Evolutionary conservation across 2,888 invertebrate species (phyloP).

Genomic region (Pristionchus fissidentatus): DNA sequence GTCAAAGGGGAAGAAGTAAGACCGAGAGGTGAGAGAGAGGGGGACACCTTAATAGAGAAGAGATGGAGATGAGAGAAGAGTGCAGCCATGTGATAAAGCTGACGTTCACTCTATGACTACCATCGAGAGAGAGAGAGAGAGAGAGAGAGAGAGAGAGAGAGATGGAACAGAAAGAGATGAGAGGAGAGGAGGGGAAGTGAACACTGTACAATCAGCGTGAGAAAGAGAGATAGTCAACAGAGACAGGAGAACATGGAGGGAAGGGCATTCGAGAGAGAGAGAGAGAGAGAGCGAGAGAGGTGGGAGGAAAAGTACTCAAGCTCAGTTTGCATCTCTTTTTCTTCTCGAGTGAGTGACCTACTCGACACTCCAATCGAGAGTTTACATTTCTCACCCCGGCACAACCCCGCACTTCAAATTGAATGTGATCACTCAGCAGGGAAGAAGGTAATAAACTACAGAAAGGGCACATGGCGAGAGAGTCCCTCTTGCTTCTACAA

Average conservation of each 20-base stretch:
- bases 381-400: background rate
- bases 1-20: background rate
- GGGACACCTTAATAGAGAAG: no score
- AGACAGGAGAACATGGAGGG: background rate
- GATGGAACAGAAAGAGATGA: background rate
- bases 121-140: no score
- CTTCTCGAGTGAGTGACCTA: background rate
- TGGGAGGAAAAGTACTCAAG: background rate
- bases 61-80: background rate
- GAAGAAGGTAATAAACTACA: no score
- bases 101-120: no score
- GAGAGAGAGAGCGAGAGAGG: background rate
- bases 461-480: no score
- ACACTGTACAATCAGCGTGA: background rate
- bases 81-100: no score
- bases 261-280: background rate
- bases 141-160: no score
- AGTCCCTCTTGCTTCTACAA: no score
- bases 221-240: constrained; percentile 1
- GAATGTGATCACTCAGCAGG: no score
- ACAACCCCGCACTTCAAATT: background rate
- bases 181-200: background rate
- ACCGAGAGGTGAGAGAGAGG: constrained; percentile 15
- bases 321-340: background rate
- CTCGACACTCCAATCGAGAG: background rate